Evolutionary conservation across 2,797 vertebrate genomes (phyloP).

Genomic region (Sebastes kiyomatsui): DNA sequence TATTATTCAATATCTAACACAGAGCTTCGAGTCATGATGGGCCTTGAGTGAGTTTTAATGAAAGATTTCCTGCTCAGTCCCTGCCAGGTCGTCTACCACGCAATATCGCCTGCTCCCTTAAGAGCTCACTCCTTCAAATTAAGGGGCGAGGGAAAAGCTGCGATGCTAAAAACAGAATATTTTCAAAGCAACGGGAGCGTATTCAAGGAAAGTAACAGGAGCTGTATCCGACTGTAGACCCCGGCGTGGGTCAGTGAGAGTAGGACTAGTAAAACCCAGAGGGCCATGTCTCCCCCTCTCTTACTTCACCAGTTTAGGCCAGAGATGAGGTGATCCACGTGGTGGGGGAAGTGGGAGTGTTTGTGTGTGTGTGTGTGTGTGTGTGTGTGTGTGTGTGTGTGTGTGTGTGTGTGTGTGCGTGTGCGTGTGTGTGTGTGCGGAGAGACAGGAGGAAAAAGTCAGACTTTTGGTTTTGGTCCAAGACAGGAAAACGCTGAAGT

Average conservation of each 20-base stretch:
- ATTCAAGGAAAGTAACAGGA: constrained; percentile 64
- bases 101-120: constrained; percentile 46
- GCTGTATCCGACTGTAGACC: constrained; percentile 60
- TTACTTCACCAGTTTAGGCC: constrained; percentile 54
- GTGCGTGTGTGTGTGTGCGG: constrained; percentile 14
- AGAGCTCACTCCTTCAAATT: constrained; percentile 57
- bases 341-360: constrained; percentile 32
- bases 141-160: constrained; percentile 53
- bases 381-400: constrained; percentile 29
- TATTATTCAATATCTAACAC: constrained; percentile 58
- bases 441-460: constrained; percentile 56
- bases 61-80: constrained; percentile 74
- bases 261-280: constrained; percentile 72
- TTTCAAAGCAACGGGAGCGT: constrained; percentile 47
- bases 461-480: constrained; percentile 54
- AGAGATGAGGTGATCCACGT: constrained; percentile 71
- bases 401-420: constrained; percentile 4
- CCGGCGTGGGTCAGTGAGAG: constrained; percentile 66
- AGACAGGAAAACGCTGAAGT: constrained; percentile 67
- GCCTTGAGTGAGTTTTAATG: constrained; percentile 73
- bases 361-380: constrained; percentile 5
- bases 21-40: constrained; percentile 58
- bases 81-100: constrained; percentile 57
- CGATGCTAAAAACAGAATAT: constrained; percentile 61
- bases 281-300: constrained; percentile 61